These are phyloP conservation scores for Drosophila vallismaia DNA, from an alignment of 2,888 invertebrate species.

Conservation along the genomic window DNA sequence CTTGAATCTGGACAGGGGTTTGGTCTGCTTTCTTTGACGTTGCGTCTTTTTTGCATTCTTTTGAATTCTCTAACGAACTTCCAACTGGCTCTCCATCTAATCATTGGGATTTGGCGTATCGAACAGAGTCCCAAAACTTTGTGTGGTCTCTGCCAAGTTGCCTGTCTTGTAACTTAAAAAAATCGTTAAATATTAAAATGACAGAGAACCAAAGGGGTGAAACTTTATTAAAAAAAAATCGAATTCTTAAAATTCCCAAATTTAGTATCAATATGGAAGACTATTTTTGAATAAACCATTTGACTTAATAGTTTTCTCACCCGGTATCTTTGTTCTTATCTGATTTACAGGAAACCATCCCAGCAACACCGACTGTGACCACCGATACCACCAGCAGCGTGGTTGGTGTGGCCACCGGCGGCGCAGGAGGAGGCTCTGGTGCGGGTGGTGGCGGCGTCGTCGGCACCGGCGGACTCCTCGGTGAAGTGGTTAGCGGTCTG, in stretches of 20 bases:
- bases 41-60: conserved; percentile 60
- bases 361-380: conserved; percentile 77
- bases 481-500: conserved; percentile 61
- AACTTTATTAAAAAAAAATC: conserved; percentile 12
- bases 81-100: conserved; percentile 55
- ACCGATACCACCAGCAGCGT: conserved; percentile 70
- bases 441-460: conserved; percentile 33
- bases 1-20: conserved; percentile 32
- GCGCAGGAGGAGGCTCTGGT: conserved; percentile 40
- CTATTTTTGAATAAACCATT: background rate
- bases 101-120: conserved; percentile 76
- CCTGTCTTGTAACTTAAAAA: conserved; percentile 9
- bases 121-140: conserved; percentile 72
- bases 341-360: conserved; percentile 79
- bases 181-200: background rate
- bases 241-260: conserved; percentile 9
- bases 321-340: background rate
- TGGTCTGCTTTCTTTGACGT: conserved; percentile 57
- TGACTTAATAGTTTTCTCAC: background rate
- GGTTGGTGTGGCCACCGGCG: conserved; percentile 59
- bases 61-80: conserved; percentile 70
- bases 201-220: background rate
- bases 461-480: conserved; percentile 47
- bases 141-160: conserved; percentile 66
- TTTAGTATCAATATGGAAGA: too few relatives aligned